Percentiles rank a stretch among this genome's conserved stretches.
Evolutionary conservation across 1,140 invertebrate species (phyloP).

Genomic region (Latrodectus geometricus): DNA sequence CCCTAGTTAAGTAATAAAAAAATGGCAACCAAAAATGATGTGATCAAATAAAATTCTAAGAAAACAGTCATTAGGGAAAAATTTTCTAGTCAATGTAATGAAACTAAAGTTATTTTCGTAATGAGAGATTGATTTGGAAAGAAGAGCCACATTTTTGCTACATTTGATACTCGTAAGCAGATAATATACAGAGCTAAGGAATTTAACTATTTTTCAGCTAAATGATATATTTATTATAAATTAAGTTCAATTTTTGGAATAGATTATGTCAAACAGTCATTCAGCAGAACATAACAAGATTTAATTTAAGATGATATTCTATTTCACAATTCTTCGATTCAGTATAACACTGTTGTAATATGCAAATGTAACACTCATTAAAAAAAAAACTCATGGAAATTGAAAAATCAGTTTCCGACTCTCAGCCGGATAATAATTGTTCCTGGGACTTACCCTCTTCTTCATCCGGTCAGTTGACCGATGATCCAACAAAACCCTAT

Average conservation of each 20-base stretch:
- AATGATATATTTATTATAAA: background rate
- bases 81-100: background rate
- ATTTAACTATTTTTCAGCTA: no score
- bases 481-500: constrained; percentile 46
- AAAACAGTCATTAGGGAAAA: background rate
- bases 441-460: constrained; percentile 48
- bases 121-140: background rate
- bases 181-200: background rate
- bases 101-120: background rate
- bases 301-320: background rate
- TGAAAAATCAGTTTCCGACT: constrained; percentile 16
- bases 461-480: constrained; percentile 42
- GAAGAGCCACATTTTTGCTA: background rate
- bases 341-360: background rate
- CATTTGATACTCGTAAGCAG: background rate
- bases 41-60: background rate
- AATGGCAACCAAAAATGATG: background rate
- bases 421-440: constrained; percentile 31
- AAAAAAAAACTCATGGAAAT: background rate
- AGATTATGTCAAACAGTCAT: background rate
- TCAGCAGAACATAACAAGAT: background rate
- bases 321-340: background rate
- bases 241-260: background rate
- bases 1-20: background rate
- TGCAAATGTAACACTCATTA: background rate